phyloP scores from a whole-genome alignment of 2,797 vertebrate species.

The Rallus crepitans region DNA sequence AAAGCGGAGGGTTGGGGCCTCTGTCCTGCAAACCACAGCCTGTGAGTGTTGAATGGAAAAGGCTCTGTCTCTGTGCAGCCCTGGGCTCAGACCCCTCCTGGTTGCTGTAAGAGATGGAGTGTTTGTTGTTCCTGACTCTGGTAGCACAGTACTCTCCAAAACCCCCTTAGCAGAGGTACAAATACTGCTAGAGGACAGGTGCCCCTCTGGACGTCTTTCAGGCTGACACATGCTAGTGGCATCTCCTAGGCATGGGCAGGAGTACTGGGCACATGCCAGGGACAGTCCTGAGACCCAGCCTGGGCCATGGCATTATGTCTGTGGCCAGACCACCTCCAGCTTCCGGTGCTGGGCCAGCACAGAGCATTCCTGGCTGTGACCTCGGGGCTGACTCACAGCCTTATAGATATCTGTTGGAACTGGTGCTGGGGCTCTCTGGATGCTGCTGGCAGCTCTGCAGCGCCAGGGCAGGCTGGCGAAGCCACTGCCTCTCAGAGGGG shows the following conservation, averaged over 20 bases:
- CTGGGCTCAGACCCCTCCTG: not conserved
- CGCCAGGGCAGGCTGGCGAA: too few relatives aligned
- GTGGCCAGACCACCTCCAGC: too few relatives aligned
- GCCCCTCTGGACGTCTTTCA: fast-evolving
- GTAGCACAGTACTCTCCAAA: not conserved
- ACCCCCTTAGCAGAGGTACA: not conserved
- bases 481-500: too few relatives aligned
- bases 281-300: too few relatives aligned
- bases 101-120: not conserved
- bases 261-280: not conserved
- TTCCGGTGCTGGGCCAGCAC: too few relatives aligned
- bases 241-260: not conserved
- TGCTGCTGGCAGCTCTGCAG: too few relatives aligned
- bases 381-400: too few relatives aligned
- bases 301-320: too few relatives aligned
- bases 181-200: not conserved
- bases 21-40: not conserved
- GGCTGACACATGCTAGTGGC: not conserved
- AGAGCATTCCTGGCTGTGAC: too few relatives aligned
- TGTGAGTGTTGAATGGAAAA: not conserved
- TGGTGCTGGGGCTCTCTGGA: too few relatives aligned
- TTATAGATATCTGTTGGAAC: too few relatives aligned
- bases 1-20: not conserved
- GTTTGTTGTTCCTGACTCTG: not conserved
- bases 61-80: not conserved